A percentile compares a stretch with the other conserved stretches of the same genome.
Conservation (phyloP, 2,113 vertebrate genomes). For the Mionectes macconnelli region DNA sequence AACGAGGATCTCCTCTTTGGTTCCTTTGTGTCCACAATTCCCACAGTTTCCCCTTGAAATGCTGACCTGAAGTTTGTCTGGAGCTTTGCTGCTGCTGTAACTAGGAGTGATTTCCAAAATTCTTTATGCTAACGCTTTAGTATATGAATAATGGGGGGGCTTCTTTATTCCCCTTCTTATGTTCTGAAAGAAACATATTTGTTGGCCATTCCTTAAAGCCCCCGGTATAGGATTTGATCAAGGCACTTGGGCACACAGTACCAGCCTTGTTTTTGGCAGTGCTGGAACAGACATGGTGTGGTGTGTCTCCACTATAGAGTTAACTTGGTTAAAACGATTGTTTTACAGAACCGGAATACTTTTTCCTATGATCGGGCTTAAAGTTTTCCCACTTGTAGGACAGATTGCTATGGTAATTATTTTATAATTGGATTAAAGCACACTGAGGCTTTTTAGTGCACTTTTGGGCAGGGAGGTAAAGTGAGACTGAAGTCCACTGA, state of each 20-base stretch:
- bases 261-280: background rate
- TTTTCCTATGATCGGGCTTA: background rate
- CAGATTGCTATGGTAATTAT: background rate
- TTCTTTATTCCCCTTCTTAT: background rate
- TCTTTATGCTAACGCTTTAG: background rate
- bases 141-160: background rate
- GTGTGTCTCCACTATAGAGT: background rate
- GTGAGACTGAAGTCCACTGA: background rate
- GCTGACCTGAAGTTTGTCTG: background rate
- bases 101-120: background rate
- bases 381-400: background rate
- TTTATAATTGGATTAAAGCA: background rate
- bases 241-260: background rate
- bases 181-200: background rate
- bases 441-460: background rate
- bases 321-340: background rate
- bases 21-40: background rate
- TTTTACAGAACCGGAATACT: background rate
- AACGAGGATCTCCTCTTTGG: background rate
- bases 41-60: background rate
- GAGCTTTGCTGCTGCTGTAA: background rate
- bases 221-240: background rate
- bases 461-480: background rate
- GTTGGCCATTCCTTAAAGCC: background rate
- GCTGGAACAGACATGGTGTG: background rate